Base-by-base conservation (phyloP, 2,113 vertebrate species). In the Heptranchias perlo region DNA sequence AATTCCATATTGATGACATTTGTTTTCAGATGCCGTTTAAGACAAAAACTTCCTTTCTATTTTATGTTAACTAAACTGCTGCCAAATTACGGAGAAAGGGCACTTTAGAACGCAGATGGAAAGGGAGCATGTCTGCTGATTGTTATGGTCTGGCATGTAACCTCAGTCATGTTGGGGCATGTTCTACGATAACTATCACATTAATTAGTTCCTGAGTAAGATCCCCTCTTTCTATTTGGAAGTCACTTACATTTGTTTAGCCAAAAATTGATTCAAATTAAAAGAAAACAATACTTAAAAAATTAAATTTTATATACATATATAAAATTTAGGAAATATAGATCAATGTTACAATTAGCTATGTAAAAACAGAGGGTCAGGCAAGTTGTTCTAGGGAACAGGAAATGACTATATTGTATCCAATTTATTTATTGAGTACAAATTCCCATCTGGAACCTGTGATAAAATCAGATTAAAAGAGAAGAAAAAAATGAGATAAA, bases 21-120 rank as follows among this genome's bases (percentile, higher is more conserved):
- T 44, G 39, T 18, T 65, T 94, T 28, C 61, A 65, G 35, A 94
- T 94, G 35, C 5, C 61, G 4, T n/a, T 94, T 65, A 94, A 64
- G 62, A 44, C 61, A 62, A 94, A 94, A 94, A 44, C n/a, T 64
- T 65, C n/a, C n/a, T n/a, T n/a, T n/a, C n/a, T 47, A 23, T 23
- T 94, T 94, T 94, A 44, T 65, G n/a, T 93, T 93, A 58, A n/a
- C 89, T 92, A 61, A 92, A 92, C 52, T 39, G 28, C 31, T 52
- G 91, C 91, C 91, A 93, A 93, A 93, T 62, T 93, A 62, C 13
- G 96, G 96, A 96, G 97, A 96, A 97, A 96, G 96, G 96, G 52
- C 96, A 96, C 78, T 96, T 96, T 96, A 28, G 96, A 44, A 86
- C 35, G 10, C 62, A 96, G 82, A 96, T 95, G 61, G 97, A 96